These are phyloP conservation scores for Amphilophus citrinellus DNA, from an alignment of 2,113 vertebrate species.

Conservation along the genomic window DNA sequence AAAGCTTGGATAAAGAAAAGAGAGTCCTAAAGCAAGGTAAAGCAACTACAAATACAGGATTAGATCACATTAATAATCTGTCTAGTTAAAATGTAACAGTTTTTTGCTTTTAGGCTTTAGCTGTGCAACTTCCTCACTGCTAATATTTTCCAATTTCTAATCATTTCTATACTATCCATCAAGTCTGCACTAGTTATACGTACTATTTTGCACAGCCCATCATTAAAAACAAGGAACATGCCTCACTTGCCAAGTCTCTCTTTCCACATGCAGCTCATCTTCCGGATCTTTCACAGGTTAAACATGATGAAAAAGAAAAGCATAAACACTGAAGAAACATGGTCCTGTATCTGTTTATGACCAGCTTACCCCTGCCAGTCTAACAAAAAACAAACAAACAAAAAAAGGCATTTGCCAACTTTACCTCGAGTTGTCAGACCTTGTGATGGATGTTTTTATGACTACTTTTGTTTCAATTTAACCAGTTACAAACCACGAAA, in stretches of 20 bases:
- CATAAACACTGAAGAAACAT: neutral
- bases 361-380: neutral
- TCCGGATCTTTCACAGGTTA: neutral
- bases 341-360: neutral
- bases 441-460: neutral
- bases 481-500: neutral
- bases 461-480: neutral
- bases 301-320: neutral
- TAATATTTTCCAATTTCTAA: too few species aligned
- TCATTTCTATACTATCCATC: neutral
- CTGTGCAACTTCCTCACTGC: neutral
- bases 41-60: neutral
- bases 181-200: neutral
- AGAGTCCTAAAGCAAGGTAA: constrained; percentile 1
- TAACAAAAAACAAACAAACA: constrained; percentile 26
- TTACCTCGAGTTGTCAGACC: neutral
- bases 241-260: neutral
- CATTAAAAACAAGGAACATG: neutral
- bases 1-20: neutral
- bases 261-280: neutral
- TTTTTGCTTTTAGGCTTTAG: neutral
- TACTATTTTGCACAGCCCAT: neutral
- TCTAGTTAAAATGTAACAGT: neutral
- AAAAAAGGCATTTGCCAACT: neutral
- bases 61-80: neutral